These are phyloP conservation scores for Halcyon smyrnensis DNA, from an alignment of 2,797 vertebrate genomes.

Conservation along the genomic window DNA sequence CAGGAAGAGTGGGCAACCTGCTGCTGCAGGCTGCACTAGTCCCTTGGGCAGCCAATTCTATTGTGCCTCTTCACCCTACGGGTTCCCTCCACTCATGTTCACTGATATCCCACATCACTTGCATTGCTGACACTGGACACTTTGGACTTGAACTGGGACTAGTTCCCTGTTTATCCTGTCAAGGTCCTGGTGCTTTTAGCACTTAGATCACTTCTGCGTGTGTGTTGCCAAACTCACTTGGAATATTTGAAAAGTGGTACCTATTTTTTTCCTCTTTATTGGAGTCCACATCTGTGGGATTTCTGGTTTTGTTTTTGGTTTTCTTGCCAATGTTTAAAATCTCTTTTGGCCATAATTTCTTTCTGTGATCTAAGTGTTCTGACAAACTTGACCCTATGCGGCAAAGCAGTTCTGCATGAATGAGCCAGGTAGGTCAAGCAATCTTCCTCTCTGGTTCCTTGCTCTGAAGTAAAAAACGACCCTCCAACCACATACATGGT, in stretches of 20 bases:
- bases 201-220: not conserved
- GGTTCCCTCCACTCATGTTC: not conserved
- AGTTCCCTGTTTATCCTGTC: not conserved
- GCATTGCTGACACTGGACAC: not conserved
- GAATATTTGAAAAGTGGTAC: not conserved
- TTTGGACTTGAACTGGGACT: not conserved
- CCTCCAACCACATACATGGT: not conserved
- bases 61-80: not conserved
- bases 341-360: not conserved
- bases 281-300: not conserved
- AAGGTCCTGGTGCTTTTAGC: not conserved
- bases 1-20: not conserved
- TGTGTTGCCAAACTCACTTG: not conserved
- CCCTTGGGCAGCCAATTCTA: not conserved
- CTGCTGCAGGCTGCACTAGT: not conserved
- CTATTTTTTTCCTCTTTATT: not conserved
- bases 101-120: not conserved
- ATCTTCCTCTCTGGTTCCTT: conserved; percentile 18
- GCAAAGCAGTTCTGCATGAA: conserved; percentile 29
- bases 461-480: not conserved
- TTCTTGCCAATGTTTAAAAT: not conserved
- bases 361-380: conserved; percentile 14
- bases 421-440: conserved; percentile 20
- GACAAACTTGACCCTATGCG: not conserved
- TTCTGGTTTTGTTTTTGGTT: not conserved